Conservation (phyloP, 2,888 invertebrate genomes). For the Standfussiana lucernea region DNA sequence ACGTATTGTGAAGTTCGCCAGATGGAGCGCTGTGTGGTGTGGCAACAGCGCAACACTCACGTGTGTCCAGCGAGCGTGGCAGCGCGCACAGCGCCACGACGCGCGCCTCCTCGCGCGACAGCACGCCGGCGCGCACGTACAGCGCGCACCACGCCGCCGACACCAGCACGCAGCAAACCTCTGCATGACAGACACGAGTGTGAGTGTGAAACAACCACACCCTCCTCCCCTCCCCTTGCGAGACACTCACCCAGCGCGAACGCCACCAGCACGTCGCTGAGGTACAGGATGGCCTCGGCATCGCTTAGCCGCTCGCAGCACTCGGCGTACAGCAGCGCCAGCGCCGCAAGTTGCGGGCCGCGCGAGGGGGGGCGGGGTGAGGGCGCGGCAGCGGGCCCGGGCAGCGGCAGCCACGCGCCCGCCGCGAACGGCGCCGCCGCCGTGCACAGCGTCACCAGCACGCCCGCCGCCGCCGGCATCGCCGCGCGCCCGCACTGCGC, state of each 20-base stretch:
- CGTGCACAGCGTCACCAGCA: constrained; percentile 67
- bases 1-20: neutral
- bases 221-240: neutral
- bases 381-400: constrained; percentile 62
- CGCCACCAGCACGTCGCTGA: constrained; percentile 65
- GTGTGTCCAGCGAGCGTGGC: constrained; percentile 68
- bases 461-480: constrained; percentile 70
- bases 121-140: constrained; percentile 75
- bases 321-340: constrained; percentile 79
- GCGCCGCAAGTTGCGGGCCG: constrained; percentile 69
- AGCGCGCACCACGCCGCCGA: constrained; percentile 72
- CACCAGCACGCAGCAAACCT: constrained; percentile 69
- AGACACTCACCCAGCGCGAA: constrained; percentile 67
- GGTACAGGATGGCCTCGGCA: constrained; percentile 77
- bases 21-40: neutral
- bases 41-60: constrained; percentile 33
- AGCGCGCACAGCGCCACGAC: constrained; percentile 74
- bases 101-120: constrained; percentile 71
- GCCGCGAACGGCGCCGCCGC: constrained; percentile 72
- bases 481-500: constrained; percentile 79
- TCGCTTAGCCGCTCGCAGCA: constrained; percentile 78
- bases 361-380: constrained; percentile 51
- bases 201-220: neutral
- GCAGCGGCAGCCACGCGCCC: constrained; percentile 63
- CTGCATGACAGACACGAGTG: constrained; percentile 48